Conservation (phyloP, 1,140 invertebrate species). For the Apolygus lucorum region DNA sequence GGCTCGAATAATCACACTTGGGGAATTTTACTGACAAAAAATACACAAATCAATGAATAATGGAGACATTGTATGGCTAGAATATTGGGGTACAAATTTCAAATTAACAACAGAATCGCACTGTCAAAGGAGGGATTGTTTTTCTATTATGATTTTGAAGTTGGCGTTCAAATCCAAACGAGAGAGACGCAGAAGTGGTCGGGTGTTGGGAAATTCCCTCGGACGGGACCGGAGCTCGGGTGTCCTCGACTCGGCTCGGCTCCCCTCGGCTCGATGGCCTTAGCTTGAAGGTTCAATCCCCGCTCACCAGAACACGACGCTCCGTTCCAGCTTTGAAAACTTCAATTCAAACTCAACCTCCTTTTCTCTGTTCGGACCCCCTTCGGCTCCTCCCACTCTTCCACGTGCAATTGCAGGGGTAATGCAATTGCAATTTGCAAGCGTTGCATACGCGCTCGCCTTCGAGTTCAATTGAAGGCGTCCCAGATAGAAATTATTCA, state of each 20-base stretch:
- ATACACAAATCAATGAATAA: no score
- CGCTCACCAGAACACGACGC: neutral
- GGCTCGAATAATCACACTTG: no score
- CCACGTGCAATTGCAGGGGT: no score
- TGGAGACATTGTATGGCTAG: no score
- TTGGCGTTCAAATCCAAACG: neutral
- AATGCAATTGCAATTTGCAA: no score
- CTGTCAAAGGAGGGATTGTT: no score
- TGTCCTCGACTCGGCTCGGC: neutral
- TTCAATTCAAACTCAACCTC: neutral
- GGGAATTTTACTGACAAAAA: no score
- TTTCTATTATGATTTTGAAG: neutral
- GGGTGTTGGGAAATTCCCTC: neutral
- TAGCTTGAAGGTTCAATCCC: neutral
- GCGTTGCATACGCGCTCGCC: no score
- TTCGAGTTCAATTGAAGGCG: no score
- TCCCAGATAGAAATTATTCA: no score
- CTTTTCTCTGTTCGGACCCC: neutral
- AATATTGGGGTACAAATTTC: no score
- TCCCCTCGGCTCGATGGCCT: neutral
- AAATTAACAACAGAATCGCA: no score
- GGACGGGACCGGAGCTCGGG: neutral
- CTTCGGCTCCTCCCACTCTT: neutral
- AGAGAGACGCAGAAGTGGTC: neutral
- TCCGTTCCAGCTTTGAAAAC: neutral